Base-by-base conservation (phyloP, 2,888 invertebrate genomes). In the Cheilosia grossa region DNA sequence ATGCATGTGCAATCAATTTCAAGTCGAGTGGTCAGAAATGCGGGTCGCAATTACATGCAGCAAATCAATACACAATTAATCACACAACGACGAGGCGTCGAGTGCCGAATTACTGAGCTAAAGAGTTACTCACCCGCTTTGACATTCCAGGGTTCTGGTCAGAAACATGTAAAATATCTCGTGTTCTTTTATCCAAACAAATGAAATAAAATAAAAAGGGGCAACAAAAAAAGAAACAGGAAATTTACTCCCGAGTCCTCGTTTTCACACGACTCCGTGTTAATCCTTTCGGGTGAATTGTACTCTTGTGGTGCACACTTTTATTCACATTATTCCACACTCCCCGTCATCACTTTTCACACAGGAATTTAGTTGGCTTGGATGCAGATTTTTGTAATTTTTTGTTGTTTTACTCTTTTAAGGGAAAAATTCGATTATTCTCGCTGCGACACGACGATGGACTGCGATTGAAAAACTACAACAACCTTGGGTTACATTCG, bases 1-100 rank as follows among this genome's bases (percentile, higher is more conserved):
- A 17, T 37, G 13, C 13, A 37, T 37, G 56, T 40, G 58, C 56
- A 44, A 83, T 83, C 74, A 83, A 83, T 83, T 64, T 69, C 49
- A 61, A 63, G 27, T 67, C 24, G 56, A 79, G 73, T 66, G 74
- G 80, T 74, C 80, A 64, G 80, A 74, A 83, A 74, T 83, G 73
- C 67, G 73, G 79, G 40, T 15, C 61, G 79, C 47, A 79, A 74
- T 83, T 83, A 74, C 74, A 83, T 74, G 79, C 73, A 79, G 56
- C 59, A 83, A 74, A 83, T 83, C 83, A 83, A 83, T 83, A 83
- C 70, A 59, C 64, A 75, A 80, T 80, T 80, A 80, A 83, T 74
- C 80, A 83, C 70, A 73, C 83, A 63, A 33, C 63, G 53, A 47
- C 58, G 40, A 79, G 63, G 63, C 49, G 59, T 70, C 53, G 80